Base-by-base conservation (phyloP, 1,140 invertebrate genomes). In the Drosophila santomea region DNA sequence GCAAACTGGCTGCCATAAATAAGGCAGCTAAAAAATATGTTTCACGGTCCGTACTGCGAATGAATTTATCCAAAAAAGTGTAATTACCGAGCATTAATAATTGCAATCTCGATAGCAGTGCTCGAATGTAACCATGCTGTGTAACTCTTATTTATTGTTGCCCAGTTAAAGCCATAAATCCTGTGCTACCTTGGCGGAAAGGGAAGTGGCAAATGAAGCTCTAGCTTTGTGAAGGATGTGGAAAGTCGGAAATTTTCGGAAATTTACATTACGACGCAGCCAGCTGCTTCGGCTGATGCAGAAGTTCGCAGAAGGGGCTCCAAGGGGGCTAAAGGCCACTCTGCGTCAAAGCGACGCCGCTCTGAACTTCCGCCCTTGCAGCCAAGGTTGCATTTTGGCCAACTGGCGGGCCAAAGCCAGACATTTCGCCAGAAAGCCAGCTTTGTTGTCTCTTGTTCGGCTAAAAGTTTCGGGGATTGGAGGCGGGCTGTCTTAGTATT, bases 331-430 rank as follows among this genome's bases (percentile, higher is more conserved):
- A 63, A 57, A 17, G 63, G 50, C 63, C 73, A 62, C n/a, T 32
- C 32, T 52, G 57, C 48, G 52, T 48, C 60, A 78, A 80, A 71
- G 56, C 67, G 78, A 56, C 44, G 76, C 73, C 81, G 69, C 74
- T 51, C 63, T 88, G 74, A 86, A 86, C 82, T 86, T 86, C 82
- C 82, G 83, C 52, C 79, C 1, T 73, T 79, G 74, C 68, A 83
- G 75, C 66, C 82, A 86, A 86, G 82, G 82, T 79, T 86, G 75
- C 59, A 51, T 55, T 68, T 86, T 88, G 79, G 83, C 79, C 74
- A 78, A 74, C 63, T 71, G 45, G n/a, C 57, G 32, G 41, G 66
- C 35, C 61, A 61, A 52, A 60, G 50, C 44, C 71, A 56, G 58
- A 50, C 69, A 50, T 52, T 62, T n/a, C 72, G 56, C 50, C 57